Conservation (phyloP, 1,140 invertebrate genomes). For the Lordiphosa mommai region DNA sequence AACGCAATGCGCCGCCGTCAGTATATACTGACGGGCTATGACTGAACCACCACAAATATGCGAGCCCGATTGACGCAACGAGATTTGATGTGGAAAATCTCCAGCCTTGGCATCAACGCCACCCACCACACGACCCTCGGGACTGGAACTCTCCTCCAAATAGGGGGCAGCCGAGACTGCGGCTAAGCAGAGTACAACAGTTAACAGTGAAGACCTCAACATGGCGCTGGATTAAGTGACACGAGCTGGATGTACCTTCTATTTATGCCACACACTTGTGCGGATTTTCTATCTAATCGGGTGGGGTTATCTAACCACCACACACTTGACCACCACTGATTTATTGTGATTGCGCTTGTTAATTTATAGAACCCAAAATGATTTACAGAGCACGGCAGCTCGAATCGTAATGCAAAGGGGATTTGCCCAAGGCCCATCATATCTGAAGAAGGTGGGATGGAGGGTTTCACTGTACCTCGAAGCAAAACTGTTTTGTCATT, state of each 20-base stretch:
- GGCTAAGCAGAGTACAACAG: background rate
- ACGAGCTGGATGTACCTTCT: background rate
- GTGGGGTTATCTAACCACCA: background rate
- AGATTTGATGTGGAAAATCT: constrained; percentile 80
- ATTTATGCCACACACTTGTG: constrained; percentile 12
- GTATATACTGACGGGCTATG: constrained; percentile 79
- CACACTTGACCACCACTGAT: background rate
- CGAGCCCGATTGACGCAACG: constrained; percentile 60
- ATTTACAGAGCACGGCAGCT: background rate
- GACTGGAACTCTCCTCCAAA: background rate
- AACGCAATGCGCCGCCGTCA: constrained; percentile 82
- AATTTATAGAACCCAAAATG: background rate
- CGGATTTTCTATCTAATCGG: constrained; percentile 23
- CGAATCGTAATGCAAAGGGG: background rate
- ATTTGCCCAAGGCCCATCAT: background rate
- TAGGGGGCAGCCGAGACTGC: constrained; percentile 6
- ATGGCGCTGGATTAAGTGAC: constrained; percentile 2
- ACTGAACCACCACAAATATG: constrained; percentile 82
- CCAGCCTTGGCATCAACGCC: constrained; percentile 72
- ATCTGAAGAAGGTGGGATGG: too few species aligned
- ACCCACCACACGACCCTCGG: constrained; percentile 77
- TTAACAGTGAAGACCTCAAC: constrained; percentile 13
- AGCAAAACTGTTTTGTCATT: too few species aligned
- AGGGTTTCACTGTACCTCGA: too few species aligned
- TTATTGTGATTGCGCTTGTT: constrained; percentile 1